Conservation (phyloP, 2,797 vertebrate genomes). For the Mareca strepera region DNA sequence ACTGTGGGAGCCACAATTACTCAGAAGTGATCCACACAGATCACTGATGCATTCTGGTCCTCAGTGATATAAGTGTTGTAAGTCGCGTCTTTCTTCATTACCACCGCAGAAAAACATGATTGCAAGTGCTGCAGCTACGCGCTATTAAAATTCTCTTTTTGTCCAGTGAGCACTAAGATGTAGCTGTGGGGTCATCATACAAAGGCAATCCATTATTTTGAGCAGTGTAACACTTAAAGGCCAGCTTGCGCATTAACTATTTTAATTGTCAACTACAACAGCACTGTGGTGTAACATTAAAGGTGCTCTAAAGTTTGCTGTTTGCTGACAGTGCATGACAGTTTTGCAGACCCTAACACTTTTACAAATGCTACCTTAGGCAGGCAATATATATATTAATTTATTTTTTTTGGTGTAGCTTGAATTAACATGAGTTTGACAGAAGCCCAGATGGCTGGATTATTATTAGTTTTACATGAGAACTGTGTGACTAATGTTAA, state of each 20-base stretch:
- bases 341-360: slow-evolving; percentile 51
- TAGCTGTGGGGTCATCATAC: neutral
- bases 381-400: neutral
- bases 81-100: slow-evolving; percentile 23
- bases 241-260: slow-evolving; percentile 49
- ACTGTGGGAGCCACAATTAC: neutral
- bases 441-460: slow-evolving; percentile 7
- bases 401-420: neutral
- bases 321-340: slow-evolving; percentile 51
- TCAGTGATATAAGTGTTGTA: neutral
- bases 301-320: slow-evolving; percentile 34
- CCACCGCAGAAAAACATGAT: neutral
- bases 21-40: neutral
- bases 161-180: neutral
- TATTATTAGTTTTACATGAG: neutral
- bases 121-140: neutral
- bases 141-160: slow-evolving; percentile 16
- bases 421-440: slow-evolving; percentile 24
- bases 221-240: slow-evolving; percentile 31
- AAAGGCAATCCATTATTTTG: slow-evolving; percentile 47
- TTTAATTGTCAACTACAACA: slow-evolving; percentile 65
- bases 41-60: neutral
- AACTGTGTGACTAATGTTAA: neutral
- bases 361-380: slow-evolving; percentile 33
- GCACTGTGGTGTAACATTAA: slow-evolving; percentile 65